phyloP scores from a whole-genome alignment of 2,797 vertebrate species.

The Hylomyscus alleni region DNA sequence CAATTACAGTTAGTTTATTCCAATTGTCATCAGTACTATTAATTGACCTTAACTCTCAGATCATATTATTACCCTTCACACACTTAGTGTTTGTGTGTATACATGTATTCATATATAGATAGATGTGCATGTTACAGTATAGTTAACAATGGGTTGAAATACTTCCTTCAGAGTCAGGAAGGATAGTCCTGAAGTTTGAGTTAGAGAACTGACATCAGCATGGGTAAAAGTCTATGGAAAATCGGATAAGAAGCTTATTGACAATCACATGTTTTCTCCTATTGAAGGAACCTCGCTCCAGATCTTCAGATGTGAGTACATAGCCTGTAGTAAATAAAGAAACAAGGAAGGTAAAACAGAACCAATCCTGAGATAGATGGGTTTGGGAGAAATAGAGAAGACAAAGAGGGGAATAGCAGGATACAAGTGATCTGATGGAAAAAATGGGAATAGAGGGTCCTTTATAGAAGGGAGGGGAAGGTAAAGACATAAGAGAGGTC shows the following conservation, averaged over 20 bases:
- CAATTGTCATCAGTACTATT: not conserved
- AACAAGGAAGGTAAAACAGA: not conserved
- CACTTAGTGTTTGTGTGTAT: not conserved
- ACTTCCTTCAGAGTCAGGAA: not conserved
- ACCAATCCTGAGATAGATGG: not conserved
- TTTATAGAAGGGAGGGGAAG: not conserved
- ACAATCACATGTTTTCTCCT: not conserved
- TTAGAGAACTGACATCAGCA: no score
- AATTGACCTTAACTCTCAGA: not conserved
- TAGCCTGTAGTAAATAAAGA: not conserved
- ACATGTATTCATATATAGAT: not conserved
- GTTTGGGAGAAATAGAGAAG: not conserved
- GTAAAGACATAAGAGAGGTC: not conserved
- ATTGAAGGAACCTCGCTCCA: not conserved
- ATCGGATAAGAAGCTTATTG: not conserved
- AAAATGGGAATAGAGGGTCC: no score
- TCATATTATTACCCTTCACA: not conserved
- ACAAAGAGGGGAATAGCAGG: not conserved
- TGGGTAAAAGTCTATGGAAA: not conserved
- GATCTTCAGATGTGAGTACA: not conserved
- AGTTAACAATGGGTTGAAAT: not conserved
- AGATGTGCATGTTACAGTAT: not conserved
- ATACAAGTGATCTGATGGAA: not conserved
- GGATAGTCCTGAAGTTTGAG: not conserved
- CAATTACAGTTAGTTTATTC: not conserved